These are phyloP conservation scores for Tolmerus cingulatus DNA, from an alignment of 2,888 invertebrate genomes.

Conservation along the genomic window DNA sequence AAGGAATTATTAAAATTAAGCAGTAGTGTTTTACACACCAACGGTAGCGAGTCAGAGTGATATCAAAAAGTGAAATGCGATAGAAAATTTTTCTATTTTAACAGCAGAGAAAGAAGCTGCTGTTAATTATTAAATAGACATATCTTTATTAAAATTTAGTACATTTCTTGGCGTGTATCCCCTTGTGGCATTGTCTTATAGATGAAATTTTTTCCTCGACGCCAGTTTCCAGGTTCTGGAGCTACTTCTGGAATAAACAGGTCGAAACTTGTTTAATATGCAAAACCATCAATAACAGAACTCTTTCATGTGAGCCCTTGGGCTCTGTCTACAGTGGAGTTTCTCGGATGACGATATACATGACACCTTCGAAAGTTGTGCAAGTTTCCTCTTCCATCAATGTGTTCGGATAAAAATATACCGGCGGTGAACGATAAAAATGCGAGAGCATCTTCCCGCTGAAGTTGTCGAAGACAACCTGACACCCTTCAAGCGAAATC, in stretches of 20 bases:
- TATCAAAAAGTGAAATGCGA: no score
- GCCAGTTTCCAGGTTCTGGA: background rate
- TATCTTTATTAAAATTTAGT: background rate
- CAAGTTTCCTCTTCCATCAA: background rate
- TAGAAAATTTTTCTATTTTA: background rate
- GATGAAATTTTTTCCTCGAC: background rate
- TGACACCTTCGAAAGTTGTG: background rate
- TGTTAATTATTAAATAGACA: background rate
- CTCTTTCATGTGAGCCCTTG: background rate
- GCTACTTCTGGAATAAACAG: background rate
- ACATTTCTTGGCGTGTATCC: background rate
- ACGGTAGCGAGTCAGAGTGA: no score
- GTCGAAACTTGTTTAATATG: background rate
- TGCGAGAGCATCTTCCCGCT: background rate
- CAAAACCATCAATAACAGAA: background rate
- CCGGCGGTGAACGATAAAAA: background rate
- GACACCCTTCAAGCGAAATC: constrained; percentile 12
- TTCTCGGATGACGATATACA: background rate
- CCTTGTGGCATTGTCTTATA: background rate
- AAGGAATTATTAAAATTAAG: no score
- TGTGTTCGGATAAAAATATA: background rate
- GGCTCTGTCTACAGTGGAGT: background rate
- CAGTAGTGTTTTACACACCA: no score
- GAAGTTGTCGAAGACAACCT: background rate
- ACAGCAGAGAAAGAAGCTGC: background rate